Conservation (phyloP, 1,140 invertebrate genomes). For the Scaptomyza montana region DNA sequence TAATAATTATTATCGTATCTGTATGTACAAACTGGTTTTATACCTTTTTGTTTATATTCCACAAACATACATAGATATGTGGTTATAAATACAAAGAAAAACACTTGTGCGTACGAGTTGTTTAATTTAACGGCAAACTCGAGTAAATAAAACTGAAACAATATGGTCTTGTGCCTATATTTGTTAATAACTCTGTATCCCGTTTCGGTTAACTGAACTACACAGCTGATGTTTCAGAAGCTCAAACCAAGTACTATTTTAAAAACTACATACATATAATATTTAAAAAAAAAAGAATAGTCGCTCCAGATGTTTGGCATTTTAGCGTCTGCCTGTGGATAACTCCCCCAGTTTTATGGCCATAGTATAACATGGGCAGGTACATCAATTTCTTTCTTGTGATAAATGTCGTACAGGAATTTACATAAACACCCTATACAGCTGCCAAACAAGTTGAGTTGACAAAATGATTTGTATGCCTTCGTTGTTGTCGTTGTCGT, state of each 20-base stretch:
- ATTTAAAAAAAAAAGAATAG: neutral
- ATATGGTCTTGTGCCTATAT: slow-evolving; percentile 39
- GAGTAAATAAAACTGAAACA: slow-evolving; percentile 74
- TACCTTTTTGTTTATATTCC: slow-evolving; percentile 52
- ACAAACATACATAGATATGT: slow-evolving; percentile 58
- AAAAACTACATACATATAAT: neutral
- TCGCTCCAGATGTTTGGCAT: slow-evolving; percentile 5
- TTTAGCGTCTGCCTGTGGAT: too few species aligned
- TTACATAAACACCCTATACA: slow-evolving; percentile 66
- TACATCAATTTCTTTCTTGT: slow-evolving; percentile 70
- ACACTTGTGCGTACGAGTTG: slow-evolving; percentile 71
- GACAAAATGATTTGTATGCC: slow-evolving; percentile 74
- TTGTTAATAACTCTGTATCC: slow-evolving; percentile 8
- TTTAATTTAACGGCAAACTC: slow-evolving; percentile 75
- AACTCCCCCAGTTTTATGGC: neutral
- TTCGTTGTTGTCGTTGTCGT: slow-evolving; percentile 33
- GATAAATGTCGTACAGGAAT: slow-evolving; percentile 79
- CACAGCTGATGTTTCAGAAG: neutral
- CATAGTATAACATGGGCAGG: too few species aligned
- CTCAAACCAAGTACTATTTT: neutral
- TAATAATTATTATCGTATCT: neutral
- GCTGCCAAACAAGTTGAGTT: slow-evolving; percentile 39
- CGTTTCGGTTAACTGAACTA: slow-evolving; percentile 1
- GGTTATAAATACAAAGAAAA: slow-evolving; percentile 59
- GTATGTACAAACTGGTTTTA: slow-evolving; percentile 34